A percentile compares a stretch with the other conserved stretches of the same genome.
Evolutionary conservation across 2,113 vertebrate genomes (phyloP).

Genomic region (Gopherus evgoodei): DNA sequence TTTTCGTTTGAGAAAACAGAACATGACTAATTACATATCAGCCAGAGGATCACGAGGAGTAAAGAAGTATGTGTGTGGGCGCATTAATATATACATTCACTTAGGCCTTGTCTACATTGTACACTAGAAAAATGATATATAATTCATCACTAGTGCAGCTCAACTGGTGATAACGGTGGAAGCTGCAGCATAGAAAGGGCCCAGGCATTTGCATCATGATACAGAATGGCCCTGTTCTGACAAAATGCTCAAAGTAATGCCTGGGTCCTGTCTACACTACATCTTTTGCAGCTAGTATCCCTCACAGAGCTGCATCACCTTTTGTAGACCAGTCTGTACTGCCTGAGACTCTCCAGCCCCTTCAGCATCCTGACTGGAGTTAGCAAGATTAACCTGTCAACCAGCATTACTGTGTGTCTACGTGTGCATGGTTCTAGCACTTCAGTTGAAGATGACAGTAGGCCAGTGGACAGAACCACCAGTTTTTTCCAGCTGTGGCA

Average conservation of each 20-base stretch:
- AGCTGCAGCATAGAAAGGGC: not conserved
- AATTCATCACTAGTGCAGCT: not conserved
- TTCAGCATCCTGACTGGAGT: not conserved
- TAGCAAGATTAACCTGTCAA: not conserved
- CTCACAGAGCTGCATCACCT: not conserved
- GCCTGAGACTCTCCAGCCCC: not conserved
- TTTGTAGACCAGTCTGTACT: accelerated
- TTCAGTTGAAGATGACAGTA: not conserved
- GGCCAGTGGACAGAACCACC: not conserved
- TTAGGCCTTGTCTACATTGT: not conserved
- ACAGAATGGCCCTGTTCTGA: not conserved
- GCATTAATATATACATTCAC: not conserved
- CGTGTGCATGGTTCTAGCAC: not conserved
- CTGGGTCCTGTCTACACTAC: not conserved
- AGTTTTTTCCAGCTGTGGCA: not conserved
- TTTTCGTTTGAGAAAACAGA: not conserved
- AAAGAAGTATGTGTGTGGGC: not conserved
- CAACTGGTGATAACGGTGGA: not conserved
- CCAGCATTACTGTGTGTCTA: not conserved
- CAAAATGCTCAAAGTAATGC: not conserved
- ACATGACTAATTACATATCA: not conserved
- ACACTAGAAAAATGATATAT: not conserved
- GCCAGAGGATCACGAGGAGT: not conserved
- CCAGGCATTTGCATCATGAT: not conserved
- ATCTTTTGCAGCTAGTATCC: not conserved